Evolutionary conservation across 2,797 vertebrate species (phyloP), one percentile per base, ranked within the genome.

Genomic region (Mus caroli): DNA sequence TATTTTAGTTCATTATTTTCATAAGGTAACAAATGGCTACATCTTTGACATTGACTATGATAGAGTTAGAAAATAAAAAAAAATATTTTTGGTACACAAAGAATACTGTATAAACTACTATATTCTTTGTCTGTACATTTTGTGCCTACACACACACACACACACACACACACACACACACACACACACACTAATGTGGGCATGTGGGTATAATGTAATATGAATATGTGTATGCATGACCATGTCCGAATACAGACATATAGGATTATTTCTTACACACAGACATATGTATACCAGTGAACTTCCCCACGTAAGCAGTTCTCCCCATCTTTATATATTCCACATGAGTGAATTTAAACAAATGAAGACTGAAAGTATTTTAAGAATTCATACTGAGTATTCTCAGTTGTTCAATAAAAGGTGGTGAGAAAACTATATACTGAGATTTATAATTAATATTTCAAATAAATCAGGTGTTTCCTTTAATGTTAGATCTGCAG

Each of bases 1-100:
- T 79, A 92, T 52, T 95, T 93, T 90, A 86, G 85, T 89, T 85
- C 5, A 82, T 37, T 69, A 10, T 0, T 73, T 71, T 54, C 46
- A 87, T 71, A 40, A n/a, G 6, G 20, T 69, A 54, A 69, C 34
- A 37, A 73, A 28, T 19, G 34, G 9, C 15, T 28, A n/a, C 64
- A 2, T 10, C 31, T 92, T 92, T 94, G 46, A 94, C 96, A 83
- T 79, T 87, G 88, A 34, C 43, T 92, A 88, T 90, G 84, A 77
- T n/a, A 78, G 22, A 69, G 89, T 54, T 1, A 22, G 77, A 91
- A 96, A 94, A 62, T 58, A 20, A 77, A 62, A 89, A 89, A 80
- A 83, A 62, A 26, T 64, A 28, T 4, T 34, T 52, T n/a, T 78
- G n/a, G 84, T 82, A 4, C 17, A 86, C 1, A 60, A 67, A 84